Evolutionary conservation across 2,113 vertebrate species (phyloP), one percentile per base, ranked within the genome.

Genomic region (Stercorarius parasiticus): DNA sequence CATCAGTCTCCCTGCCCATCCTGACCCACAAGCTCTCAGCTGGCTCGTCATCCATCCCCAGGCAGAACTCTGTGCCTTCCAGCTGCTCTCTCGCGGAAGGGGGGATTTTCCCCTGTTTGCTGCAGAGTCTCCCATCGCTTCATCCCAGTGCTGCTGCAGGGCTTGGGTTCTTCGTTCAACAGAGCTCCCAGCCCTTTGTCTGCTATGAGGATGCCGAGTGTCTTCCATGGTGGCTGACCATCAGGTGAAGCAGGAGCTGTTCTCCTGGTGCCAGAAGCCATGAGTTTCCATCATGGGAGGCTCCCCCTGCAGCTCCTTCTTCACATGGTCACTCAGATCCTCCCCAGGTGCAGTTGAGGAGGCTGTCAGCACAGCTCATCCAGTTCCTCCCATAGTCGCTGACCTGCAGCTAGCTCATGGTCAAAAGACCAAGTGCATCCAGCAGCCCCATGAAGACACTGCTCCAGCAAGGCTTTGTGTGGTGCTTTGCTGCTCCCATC

Each of bases 161-260:
- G 13, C 40, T 58, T 2, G 1, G 26, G 42, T 42, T 29, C 42
- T 72, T 67, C 3, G 1, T 64, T 73, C 53, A 11, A 22, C 27
- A 64, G 36, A 77, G 38, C 59, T 73, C 38, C 25, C 30, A 65
- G 42, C 29, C 25, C 25, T 30, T 52, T 9, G 3, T 36, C 53
- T 77, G 34, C 74, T 58, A 0, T 17, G 19, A 58, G 58, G 53
- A 29, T 26, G 19, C 69, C 2, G 4, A 34, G 47, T 30, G 34
- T 58, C 36, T 78, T 73, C 26, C 1, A 0, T 23, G 65, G 58
- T 62, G 36, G 14, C 52, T 29, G 2, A 61, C 21, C 0, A 0
- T 56, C 72, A 72, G 64, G 45, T 67, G 64, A 52, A 62, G 27
- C 67, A 26, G 67, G 62, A 87, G 6, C 29, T 50, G 45, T 30